These are phyloP conservation scores for Bombus pascuorum DNA, from an alignment of 1,140 invertebrate species.

Conservation along the genomic window DNA sequence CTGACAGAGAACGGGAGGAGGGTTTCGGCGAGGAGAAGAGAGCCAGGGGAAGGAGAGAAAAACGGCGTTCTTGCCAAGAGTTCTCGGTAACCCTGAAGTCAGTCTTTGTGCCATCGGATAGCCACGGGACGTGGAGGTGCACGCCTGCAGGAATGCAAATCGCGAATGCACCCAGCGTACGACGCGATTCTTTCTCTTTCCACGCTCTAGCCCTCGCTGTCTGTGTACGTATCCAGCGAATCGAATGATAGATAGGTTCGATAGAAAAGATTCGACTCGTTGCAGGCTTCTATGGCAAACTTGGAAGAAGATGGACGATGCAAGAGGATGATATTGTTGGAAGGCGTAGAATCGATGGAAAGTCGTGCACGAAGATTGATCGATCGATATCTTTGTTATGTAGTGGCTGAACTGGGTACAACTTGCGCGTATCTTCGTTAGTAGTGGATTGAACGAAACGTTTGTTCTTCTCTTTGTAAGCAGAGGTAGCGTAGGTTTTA, in stretches of 20 bases:
- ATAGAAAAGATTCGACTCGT: background rate
- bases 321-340: background rate
- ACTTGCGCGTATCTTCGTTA: background rate
- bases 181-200: slow-evolving; percentile 26
- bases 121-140: slow-evolving; percentile 51
- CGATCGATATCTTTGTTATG: background rate
- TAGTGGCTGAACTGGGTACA: background rate
- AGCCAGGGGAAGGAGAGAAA: slow-evolving; percentile 36
- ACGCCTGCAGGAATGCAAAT: slow-evolving; percentile 65
- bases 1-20: background rate
- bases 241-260: background rate
- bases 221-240: too few species aligned
- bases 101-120: slow-evolving; percentile 66
- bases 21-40: background rate
- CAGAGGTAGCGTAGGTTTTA: too few species aligned
- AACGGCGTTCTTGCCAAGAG: slow-evolving; percentile 62
- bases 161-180: slow-evolving; percentile 53
- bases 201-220: background rate
- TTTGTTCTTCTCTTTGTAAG: too few species aligned
- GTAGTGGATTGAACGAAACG: too few species aligned
- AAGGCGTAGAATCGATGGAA: background rate
- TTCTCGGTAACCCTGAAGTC: slow-evolving; percentile 68
- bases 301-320: background rate
- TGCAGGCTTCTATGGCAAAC: background rate
- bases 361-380: background rate